These are phyloP conservation scores for Drosophila sordidula DNA, from an alignment of 2,888 invertebrate species.

Conservation along the genomic window DNA sequence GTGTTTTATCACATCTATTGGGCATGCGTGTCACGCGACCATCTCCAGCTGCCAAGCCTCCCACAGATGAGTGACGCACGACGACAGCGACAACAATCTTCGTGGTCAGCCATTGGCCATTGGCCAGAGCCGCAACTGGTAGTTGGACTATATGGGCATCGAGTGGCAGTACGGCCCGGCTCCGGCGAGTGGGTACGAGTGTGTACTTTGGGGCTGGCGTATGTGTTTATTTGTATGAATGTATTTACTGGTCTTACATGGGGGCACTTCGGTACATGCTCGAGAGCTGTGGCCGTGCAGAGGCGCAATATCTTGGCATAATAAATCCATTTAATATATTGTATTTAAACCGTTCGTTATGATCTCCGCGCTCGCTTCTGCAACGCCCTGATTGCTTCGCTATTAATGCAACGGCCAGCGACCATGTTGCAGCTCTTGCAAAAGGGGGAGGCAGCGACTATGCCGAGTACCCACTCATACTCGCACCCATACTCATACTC, in stretches of 20 bases:
- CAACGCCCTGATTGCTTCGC: constrained; percentile 79
- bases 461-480: background rate
- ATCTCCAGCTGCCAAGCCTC: constrained; percentile 7
- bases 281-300: constrained; percentile 33
- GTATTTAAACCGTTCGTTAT: constrained; percentile 80
- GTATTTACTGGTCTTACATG: constrained; percentile 13
- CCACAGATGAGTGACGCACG: constrained; percentile 28
- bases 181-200: background rate
- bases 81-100: constrained; percentile 38
- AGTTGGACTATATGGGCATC: constrained; percentile 25
- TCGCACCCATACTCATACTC: background rate
- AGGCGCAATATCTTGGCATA: constrained; percentile 76
- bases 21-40: constrained; percentile 12
- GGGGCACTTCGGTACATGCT: constrained; percentile 43
- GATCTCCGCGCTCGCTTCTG: constrained; percentile 76
- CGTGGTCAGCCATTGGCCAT: constrained; percentile 51
- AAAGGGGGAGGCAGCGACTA: constrained; percentile 5
- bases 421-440: constrained; percentile 41
- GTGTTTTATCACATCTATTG: no score
- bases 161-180: background rate
- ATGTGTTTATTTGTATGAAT: constrained; percentile 1
- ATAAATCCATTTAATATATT: constrained; percentile 81
- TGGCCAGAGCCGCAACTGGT: constrained; percentile 20
- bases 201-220: background rate
- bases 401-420: constrained; percentile 72